Conservation (phyloP, 2,888 invertebrate species). For the Trissolcus brochymenae region DNA sequence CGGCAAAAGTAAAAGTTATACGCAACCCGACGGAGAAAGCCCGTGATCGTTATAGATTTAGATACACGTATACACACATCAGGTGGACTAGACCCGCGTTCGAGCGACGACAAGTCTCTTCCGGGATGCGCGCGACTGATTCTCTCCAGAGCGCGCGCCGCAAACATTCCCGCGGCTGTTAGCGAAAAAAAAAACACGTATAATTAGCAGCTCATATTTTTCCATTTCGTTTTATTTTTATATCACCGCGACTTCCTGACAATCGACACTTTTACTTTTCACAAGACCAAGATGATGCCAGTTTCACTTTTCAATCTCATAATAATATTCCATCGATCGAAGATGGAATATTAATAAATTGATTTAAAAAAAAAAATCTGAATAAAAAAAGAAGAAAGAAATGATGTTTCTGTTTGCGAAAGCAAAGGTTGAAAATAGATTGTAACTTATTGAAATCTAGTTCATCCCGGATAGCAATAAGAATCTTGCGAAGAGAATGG, state of each 20-base stretch:
- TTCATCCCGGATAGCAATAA: constrained; percentile 31
- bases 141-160: neutral
- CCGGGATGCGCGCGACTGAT: constrained; percentile 42
- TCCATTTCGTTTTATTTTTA: constrained; percentile 23
- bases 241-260: constrained; percentile 15
- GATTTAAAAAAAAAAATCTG: too few relatives aligned
- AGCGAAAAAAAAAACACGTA: constrained; percentile 5
- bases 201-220: constrained; percentile 34
- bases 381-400: too few relatives aligned
- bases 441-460: constrained; percentile 29
- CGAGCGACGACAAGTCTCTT: constrained; percentile 23
- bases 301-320: constrained; percentile 29
- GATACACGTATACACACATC: constrained; percentile 20
- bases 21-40: constrained; percentile 71
- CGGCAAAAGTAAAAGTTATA: constrained; percentile 75
- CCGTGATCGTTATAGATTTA: constrained; percentile 54
- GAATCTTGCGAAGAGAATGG: constrained; percentile 1
- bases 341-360: too few relatives aligned
- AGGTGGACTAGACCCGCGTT: constrained; percentile 40
- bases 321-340: neutral
- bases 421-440: too few relatives aligned
- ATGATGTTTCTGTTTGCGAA: too few relatives aligned
- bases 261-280: constrained; percentile 40
- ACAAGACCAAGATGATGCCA: neutral
- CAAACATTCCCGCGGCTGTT: constrained; percentile 1